Conservation (phyloP, 2,797 vertebrate genomes). For the Molossus alvarezi region DNA sequence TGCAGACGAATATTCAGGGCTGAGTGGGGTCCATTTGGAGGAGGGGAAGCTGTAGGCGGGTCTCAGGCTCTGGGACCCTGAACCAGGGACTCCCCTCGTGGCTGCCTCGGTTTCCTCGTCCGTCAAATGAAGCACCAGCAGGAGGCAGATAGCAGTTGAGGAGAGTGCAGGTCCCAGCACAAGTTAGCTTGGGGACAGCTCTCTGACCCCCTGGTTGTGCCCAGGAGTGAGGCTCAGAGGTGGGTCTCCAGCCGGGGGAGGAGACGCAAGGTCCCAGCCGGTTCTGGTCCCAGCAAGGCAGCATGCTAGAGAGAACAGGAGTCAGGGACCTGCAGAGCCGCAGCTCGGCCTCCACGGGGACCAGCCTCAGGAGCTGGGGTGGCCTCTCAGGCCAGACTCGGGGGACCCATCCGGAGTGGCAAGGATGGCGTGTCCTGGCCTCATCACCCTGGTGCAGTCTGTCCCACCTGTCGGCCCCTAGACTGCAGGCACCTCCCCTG, state of each 20-base stretch:
- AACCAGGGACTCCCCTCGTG: background rate
- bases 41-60: background rate
- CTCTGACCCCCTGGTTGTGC: too few relatives aligned
- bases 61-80: background rate
- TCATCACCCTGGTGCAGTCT: rapidly evolving
- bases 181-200: rapidly evolving
- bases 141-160: background rate
- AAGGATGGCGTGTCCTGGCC: rapidly evolving
- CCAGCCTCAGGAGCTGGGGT: background rate
- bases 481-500: background rate
- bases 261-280: background rate
- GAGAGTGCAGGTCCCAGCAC: background rate
- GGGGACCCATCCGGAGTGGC: background rate
- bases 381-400: background rate
- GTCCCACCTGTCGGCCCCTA: rapidly evolving
- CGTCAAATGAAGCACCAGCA: background rate
- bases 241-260: rapidly evolving
- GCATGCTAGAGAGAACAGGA: rapidly evolving
- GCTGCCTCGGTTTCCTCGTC: too few relatives aligned
- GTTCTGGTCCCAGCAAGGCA: background rate
- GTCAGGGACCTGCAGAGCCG: rapidly evolving
- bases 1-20: rapidly evolving
- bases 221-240: too few relatives aligned
- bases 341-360: background rate
- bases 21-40: background rate